Evolutionary conservation across 2,888 invertebrate species (phyloP).

Genomic region (Leptura quadrifasciata): DNA sequence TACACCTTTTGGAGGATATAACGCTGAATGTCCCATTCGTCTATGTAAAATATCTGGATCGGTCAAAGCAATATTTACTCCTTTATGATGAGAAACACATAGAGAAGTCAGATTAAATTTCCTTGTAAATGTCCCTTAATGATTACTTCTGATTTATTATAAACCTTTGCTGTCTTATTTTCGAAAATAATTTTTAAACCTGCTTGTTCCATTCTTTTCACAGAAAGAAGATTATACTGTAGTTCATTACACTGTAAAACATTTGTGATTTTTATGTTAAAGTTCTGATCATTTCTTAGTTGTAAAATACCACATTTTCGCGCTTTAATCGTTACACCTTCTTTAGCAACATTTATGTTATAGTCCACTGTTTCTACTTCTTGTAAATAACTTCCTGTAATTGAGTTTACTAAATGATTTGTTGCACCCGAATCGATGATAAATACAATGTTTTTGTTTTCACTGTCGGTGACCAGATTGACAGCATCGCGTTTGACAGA

Average conservation of each 20-base stretch:
- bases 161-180: no score
- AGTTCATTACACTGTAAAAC: neutral
- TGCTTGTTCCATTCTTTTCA: neutral
- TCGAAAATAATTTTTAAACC: neutral
- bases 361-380: no score
- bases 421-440: neutral
- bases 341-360: no score
- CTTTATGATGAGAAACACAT: neutral
- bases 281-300: no score
- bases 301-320: no score
- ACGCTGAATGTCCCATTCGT: conserved; percentile 33
- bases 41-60: conserved; percentile 12
- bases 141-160: neutral
- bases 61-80: neutral
- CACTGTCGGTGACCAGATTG: neutral
- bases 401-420: conserved; percentile 6
- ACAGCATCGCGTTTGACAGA: neutral
- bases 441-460: conserved; percentile 8
- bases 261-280: no score
- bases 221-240: neutral
- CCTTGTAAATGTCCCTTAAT: neutral
- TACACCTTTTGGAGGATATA: conserved; percentile 18
- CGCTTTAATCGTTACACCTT: no score
- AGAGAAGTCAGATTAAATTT: no score
- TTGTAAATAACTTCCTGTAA: no score